phyloP scores from a whole-genome alignment of 2,888 invertebrate species.

The Synergus itoensis region DNA sequence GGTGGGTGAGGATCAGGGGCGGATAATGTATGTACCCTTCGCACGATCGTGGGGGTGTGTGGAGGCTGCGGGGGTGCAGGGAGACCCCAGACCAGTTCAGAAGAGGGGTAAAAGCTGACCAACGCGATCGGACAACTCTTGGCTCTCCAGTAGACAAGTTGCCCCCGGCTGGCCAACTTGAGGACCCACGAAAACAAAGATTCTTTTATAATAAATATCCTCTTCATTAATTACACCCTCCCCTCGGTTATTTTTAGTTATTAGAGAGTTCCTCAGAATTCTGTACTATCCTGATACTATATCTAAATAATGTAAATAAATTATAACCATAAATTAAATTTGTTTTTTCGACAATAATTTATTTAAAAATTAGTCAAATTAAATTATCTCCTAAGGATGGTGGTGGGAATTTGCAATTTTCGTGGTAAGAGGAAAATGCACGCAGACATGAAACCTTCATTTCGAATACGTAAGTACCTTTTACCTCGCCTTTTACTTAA shows the following conservation, averaged over 20 bases:
- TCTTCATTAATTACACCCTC: neutral
- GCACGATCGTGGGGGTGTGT: slow-evolving; percentile 51
- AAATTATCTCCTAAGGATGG: slow-evolving; percentile 60
- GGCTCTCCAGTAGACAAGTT: slow-evolving; percentile 74
- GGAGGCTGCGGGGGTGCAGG: slow-evolving; percentile 57
- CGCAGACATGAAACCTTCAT: slow-evolving; percentile 64
- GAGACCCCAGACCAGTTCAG: slow-evolving; percentile 64
- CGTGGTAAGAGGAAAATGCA: slow-evolving; percentile 70
- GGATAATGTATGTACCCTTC: slow-evolving; percentile 77
- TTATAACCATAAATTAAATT: too few relatives aligned
- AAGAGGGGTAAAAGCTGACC: slow-evolving; percentile 73
- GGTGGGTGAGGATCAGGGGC: slow-evolving; percentile 66
- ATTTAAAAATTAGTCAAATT: slow-evolving; percentile 29
- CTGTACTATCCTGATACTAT: too few relatives aligned
- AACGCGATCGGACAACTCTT: slow-evolving; percentile 70
- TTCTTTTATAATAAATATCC: neutral
- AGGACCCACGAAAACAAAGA: slow-evolving; percentile 37
- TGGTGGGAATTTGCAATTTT: slow-evolving; percentile 70
- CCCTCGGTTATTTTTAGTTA: neutral
- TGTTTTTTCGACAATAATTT: too few relatives aligned
- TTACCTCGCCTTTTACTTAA: slow-evolving; percentile 41
- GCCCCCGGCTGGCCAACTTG: slow-evolving; percentile 72
- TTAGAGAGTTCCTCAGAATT: neutral
- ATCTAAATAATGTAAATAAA: neutral
- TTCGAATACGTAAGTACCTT: slow-evolving; percentile 70